Percentiles rank a stretch among this genome's conserved stretches.
Conservation (phyloP, 2,888 invertebrate species). For the Sinohyriopsis cumingii region DNA sequence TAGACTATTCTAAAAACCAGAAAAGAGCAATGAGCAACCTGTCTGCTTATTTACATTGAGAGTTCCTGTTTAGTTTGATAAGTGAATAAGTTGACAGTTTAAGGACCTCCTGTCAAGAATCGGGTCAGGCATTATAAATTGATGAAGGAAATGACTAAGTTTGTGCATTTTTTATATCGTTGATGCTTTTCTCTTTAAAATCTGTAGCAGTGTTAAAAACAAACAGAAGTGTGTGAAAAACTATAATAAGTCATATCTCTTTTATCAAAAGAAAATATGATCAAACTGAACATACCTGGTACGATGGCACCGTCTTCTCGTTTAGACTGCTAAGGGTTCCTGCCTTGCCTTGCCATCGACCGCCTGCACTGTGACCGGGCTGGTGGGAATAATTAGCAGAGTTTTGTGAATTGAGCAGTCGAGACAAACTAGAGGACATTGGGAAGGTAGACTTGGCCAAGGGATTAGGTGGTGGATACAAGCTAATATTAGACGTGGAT, state of each 20-base stretch:
- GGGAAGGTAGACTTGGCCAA: slow-evolving; percentile 41
- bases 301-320: slow-evolving; percentile 56
- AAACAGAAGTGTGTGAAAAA: too few relatives aligned
- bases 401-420: slow-evolving; percentile 43
- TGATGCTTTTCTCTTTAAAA: too few relatives aligned
- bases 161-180: too few relatives aligned
- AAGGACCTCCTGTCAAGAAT: too few relatives aligned
- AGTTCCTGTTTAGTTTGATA: too few relatives aligned
- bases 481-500: slow-evolving; percentile 36
- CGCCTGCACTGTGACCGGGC: slow-evolving; percentile 47
- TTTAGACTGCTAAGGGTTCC: slow-evolving; percentile 51
- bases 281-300: slow-evolving; percentile 48
- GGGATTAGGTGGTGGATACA: slow-evolving; percentile 45
- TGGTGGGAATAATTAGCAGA: slow-evolving; percentile 48
- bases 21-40: too few relatives aligned
- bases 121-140: too few relatives aligned
- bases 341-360: slow-evolving; percentile 55
- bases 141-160: too few relatives aligned
- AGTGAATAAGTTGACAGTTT: too few relatives aligned
- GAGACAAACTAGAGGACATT: slow-evolving; percentile 28
- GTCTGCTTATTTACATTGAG: too few relatives aligned
- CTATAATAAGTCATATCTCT: neutral
- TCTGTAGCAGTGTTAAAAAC: too few relatives aligned
- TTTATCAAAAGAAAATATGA: neutral
- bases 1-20: too few relatives aligned